Evolutionary conservation across 2,888 invertebrate species (phyloP).

Genomic region (Lymantria dispar): DNA sequence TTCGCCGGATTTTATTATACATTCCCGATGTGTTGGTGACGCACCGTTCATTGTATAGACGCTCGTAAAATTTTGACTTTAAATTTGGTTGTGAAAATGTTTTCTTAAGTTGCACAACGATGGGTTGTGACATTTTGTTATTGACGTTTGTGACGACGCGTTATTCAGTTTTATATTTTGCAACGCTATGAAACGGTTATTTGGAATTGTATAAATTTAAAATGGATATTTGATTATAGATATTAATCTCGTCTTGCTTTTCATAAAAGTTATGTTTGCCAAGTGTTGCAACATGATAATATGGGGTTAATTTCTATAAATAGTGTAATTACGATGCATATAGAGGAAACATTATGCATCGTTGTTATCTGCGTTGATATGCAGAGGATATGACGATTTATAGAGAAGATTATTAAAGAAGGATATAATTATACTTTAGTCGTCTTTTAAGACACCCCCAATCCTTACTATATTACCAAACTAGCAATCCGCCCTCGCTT

Average conservation of each 20-base stretch:
- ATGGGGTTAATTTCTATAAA: no score
- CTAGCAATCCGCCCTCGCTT: no score
- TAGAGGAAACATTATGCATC: no score
- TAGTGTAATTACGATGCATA: no score
- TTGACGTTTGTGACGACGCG: constrained; percentile 11
- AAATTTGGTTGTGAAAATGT: constrained; percentile 32
- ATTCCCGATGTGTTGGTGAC: constrained; percentile 58
- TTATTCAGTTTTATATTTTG: constrained; percentile 17
- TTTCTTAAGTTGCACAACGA: constrained; percentile 22
- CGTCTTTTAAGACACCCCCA: no score
- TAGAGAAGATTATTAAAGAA: no score
- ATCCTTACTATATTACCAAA: no score
- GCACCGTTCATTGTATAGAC: constrained; percentile 56
- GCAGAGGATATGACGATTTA: no score
- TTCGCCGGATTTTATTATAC: constrained; percentile 59
- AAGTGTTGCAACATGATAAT: neutral
- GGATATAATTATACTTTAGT: no score
- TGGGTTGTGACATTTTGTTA: constrained; percentile 16
- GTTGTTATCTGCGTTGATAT: no score
- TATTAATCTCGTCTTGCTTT: neutral
- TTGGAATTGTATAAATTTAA: neutral
- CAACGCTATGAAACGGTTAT: constrained; percentile 1
- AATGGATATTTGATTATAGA: neutral
- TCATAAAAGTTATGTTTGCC: neutral
- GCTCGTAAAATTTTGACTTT: constrained; percentile 47